Base-by-base conservation (phyloP, 2,797 vertebrate genomes). In the Enteromius paludinosus region DNA sequence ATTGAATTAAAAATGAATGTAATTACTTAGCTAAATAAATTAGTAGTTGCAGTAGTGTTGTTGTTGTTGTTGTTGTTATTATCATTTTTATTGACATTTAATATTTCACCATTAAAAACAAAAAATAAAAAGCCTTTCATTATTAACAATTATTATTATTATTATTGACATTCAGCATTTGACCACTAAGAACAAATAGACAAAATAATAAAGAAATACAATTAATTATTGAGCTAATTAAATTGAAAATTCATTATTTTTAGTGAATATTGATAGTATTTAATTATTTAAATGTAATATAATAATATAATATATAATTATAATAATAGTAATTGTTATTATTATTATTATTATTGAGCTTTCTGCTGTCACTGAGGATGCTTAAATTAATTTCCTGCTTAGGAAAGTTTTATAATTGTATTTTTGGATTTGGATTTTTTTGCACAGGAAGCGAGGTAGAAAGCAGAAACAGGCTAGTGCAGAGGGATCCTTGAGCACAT, bases 401-500 rank as follows among this genome's bases (percentile, higher is more conserved):
- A n/a, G 38, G 20, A 73, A 11, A 61, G 5, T 1, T 18, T 30
- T 30, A 35, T 12, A 9, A 1, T 47, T 18, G 5, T 28, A 2
- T 30, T 47, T 20, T 35, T 56, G 11, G 23, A 35, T 45, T 18
- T 18, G n/a, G 1, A 3, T 41, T 5, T 61, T 43, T 61, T 43
- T 75, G 73, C 54, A 43, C 54, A 77, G 59, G 75, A 77, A 33
- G 41, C 64, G 45, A 52, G 33, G 47, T 66, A 52, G 18, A 52
- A 52, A 11, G 18, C 25, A 35, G 28, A 5, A n/a, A 35, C 3
- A 52, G 28, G 45, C n/a, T 10, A 18, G 72, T 56, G 72, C 30
- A 25, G 56, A 45, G 38, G 52, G 54, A 70, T 79, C 49, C 38
- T 45, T 54, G 54, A 71, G 68, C 68, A 72, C 56, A 49, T 81